Base-by-base conservation (phyloP, 2,888 invertebrate species). In the Meloe dianella region DNA sequence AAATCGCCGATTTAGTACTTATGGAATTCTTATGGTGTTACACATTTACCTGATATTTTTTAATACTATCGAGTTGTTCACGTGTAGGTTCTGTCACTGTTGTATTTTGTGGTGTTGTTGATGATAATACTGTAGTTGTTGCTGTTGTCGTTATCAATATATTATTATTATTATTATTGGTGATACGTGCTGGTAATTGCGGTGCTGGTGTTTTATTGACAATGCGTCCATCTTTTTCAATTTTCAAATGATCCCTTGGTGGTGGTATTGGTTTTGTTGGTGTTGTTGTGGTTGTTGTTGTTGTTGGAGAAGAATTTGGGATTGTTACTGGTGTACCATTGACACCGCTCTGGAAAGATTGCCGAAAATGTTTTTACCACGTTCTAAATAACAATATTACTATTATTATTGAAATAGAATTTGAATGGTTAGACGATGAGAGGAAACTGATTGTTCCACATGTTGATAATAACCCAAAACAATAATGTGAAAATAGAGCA, bases 41-140 rank as follows among this genome's bases (percentile, higher is more conserved):
- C n/a, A n/a, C n/a, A n/a, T n/a, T n/a, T 76, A 96, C 95, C 91
- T 95, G 95, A 84, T 95, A 96, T 83, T 95, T 95, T 80, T 92
- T 92, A 83, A 97, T 95, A 83, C 94, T 93, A 81, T 95, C 94
- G 84, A 96, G 86, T 84, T 96, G 95, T 78, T 97, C 95, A 80
- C 92, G 89, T 70, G 93, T 93, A 74, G 93, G 92, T 75, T 90
- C 87, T 63, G 85, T 83, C 67, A 87, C 86, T 3, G 85, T 83
- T 0, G 87, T 86, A 27, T 85, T 87, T 60, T 84, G 83, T 70
- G 84, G 85, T 51, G 79, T 1, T 85, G 85, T 12, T 84, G 85
- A 76, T 20, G 73, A 68, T 12, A 68, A 57, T n/a, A n/a, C n/a
- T n/a, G n/a, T n/a, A n/a, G n/a, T n/a, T 10, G 74, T 60, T 10